These are phyloP conservation scores for Neoaliturus tenellus DNA, from an alignment of 2,888 invertebrate species.

Conservation along the genomic window DNA sequence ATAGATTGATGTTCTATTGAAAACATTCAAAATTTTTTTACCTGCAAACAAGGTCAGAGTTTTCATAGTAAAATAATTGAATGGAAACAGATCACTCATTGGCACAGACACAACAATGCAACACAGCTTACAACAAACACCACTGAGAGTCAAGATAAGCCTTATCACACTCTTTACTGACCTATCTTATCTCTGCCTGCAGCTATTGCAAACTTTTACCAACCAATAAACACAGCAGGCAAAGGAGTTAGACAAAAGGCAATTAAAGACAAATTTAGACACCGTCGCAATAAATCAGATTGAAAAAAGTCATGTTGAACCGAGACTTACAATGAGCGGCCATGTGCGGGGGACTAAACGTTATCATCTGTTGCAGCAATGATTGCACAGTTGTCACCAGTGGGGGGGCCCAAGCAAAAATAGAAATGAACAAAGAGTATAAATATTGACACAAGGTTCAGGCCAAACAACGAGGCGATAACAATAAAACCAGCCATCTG, in stretches of 20 bases:
- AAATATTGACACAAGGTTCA: slow-evolving; percentile 33
- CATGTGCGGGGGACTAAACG: neutral
- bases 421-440: slow-evolving; percentile 38
- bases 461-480: neutral
- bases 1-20: no score
- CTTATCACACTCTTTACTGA: slow-evolving; percentile 8
- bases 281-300: neutral
- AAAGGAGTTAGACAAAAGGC: neutral
- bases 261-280: neutral
- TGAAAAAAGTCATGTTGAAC: neutral
- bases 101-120: neutral
- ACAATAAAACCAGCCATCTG: slow-evolving; percentile 13
- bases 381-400: slow-evolving; percentile 41
- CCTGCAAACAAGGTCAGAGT: neutral
- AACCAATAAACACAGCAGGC: neutral
- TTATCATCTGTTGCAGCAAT: slow-evolving; percentile 20
- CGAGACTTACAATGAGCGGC: neutral
- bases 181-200: neutral
- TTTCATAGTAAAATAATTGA: neutral
- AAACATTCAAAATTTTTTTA: neutral
- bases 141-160: neutral
- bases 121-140: neutral
- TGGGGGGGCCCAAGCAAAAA: slow-evolving; percentile 24
- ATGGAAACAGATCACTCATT: neutral
- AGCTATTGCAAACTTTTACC: neutral